phyloP scores from a whole-genome alignment of 2,888 invertebrate genomes.

The Stenotaenia linearis region DNA sequence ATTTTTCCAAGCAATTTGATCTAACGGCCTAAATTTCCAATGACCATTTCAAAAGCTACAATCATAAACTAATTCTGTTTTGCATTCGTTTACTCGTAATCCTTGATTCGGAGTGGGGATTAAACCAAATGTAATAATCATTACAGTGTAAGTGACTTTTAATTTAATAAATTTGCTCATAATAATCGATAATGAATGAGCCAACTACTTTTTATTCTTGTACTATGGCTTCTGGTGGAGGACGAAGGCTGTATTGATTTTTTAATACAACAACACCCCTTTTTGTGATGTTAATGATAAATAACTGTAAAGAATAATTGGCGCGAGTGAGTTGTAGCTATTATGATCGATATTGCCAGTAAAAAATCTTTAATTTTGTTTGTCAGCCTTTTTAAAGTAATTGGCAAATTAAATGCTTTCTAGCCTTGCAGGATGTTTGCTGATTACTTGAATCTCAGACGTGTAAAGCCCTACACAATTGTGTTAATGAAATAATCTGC shows the following conservation, averaged over 20 bases:
- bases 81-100: not conserved
- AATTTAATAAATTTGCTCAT: not conserved
- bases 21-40: not conserved
- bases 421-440: not conserved
- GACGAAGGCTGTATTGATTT: too few species aligned
- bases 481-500: not conserved
- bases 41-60: not conserved
- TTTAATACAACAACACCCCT: not conserved
- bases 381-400: constrained; percentile 12
- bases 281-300: not conserved
- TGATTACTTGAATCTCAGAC: not conserved
- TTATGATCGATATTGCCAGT: not conserved
- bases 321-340: not conserved
- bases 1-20: not conserved
- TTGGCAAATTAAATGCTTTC: not conserved
- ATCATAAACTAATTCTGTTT: not conserved
- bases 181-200: not conserved
- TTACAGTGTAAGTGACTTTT: not conserved
- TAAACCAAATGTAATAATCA: not conserved
- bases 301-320: not conserved
- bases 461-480: not conserved
- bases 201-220: not conserved
- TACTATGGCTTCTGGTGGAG: too few species aligned
- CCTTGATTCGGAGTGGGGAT: not conserved
- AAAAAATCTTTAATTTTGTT: not conserved